phyloP scores from a whole-genome alignment of 2,113 vertebrate species.

The Dryoscopus gambensis region DNA sequence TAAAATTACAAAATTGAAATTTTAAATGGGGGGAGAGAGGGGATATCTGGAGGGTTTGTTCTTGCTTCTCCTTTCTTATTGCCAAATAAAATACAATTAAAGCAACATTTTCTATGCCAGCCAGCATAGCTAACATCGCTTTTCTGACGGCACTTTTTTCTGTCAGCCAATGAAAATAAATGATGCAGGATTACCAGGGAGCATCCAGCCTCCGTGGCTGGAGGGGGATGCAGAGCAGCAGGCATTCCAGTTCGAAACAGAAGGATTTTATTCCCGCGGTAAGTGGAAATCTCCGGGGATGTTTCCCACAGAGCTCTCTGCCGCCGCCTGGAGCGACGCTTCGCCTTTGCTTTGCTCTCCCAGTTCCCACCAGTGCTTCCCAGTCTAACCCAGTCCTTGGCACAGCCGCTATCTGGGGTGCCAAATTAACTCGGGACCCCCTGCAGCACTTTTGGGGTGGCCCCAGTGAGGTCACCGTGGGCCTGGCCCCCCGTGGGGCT shows the following conservation, averaged over 20 bases:
- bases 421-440: not conserved
- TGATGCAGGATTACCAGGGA: conserved; percentile 1
- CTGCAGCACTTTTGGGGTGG: not conserved
- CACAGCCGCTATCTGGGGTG: not conserved
- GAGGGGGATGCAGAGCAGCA: conserved; percentile 2
- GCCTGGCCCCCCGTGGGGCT: not conserved
- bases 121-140: not conserved
- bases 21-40: not conserved
- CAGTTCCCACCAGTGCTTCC: not conserved
- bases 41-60: conserved; percentile 22
- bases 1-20: conserved; percentile 51
- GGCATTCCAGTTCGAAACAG: not conserved
- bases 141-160: conserved; percentile 26
- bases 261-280: not conserved
- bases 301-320: not conserved
- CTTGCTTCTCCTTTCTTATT: conserved; percentile 25
- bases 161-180: conserved; percentile 43
- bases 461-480: not conserved
- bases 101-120: conserved; percentile 26
- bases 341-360: not conserved
- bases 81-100: conserved; percentile 55
- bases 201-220: conserved; percentile 22
- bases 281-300: not conserved
- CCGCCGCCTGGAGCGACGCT: not conserved
- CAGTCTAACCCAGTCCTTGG: not conserved